A percentile compares a stretch with the other conserved stretches of the same genome.
These are phyloP conservation scores for Tauraco hartlaubi DNA, from an alignment of 2,797 vertebrate species.

Conservation along the genomic window DNA sequence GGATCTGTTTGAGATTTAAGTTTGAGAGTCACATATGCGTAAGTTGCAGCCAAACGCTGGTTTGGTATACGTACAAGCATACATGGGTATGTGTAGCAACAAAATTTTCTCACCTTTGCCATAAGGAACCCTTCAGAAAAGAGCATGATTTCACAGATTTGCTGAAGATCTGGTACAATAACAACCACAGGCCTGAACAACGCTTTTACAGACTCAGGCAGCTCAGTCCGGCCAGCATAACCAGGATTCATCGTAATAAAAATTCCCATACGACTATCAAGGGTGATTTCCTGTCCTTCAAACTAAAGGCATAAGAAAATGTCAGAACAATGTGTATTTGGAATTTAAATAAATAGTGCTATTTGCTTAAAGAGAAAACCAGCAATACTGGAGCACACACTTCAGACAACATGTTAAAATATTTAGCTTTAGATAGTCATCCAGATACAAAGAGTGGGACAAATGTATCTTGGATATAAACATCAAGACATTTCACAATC, in stretches of 20 bases:
- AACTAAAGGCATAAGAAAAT: conserved; percentile 81
- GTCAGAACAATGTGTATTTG: background rate
- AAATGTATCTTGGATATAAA: background rate
- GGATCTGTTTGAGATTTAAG: conserved; percentile 77
- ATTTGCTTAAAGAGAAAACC: background rate
- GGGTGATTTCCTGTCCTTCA: conserved; percentile 92
- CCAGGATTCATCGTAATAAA: conserved; percentile 99
- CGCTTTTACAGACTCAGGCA: conserved; percentile 97
- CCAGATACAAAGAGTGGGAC: background rate
- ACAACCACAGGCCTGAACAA: conserved; percentile 98
- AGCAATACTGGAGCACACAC: background rate
- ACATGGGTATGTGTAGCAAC: background rate
- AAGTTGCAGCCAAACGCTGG: background rate
- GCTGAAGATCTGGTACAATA: conserved; percentile 95
- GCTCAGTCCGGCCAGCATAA: conserved; percentile 94
- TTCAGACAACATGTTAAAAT: background rate
- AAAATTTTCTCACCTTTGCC: conserved; percentile 87
- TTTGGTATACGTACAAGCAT: background rate
- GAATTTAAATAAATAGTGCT: background rate
- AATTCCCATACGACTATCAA: conserved; percentile 93
- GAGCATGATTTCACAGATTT: conserved; percentile 99
- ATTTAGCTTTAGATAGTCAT: background rate
- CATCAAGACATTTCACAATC: background rate
- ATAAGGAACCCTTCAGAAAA: conserved; percentile 96
- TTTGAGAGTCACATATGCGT: background rate